phyloP scores from a whole-genome alignment of 2,113 vertebrate species.

The Leucopsar rothschildi region DNA sequence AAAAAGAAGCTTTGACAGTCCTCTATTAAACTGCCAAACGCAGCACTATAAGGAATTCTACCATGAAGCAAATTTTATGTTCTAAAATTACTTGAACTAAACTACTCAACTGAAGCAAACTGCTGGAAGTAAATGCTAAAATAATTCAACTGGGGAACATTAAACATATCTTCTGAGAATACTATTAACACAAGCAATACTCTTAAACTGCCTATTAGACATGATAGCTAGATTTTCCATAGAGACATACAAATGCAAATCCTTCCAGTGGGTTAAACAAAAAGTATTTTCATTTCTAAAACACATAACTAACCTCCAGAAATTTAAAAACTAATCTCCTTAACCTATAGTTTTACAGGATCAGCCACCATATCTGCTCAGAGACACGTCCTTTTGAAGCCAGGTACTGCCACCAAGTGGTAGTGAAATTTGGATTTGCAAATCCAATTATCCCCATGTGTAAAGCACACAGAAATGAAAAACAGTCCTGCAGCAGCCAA shows the following conservation, averaged over 20 bases:
- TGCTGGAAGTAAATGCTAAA: not conserved
- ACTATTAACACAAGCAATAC: not conserved
- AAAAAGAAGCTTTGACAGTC: not conserved
- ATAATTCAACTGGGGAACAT: constrained; percentile 6
- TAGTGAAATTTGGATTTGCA: constrained; percentile 24
- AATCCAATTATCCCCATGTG: not conserved
- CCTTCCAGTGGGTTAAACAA: not conserved
- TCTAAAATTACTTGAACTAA: not conserved
- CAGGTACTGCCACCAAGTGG: constrained; percentile 80
- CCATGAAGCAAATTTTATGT: not conserved
- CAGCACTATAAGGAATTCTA: not conserved
- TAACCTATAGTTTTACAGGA: not conserved
- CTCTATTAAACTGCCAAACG: not conserved
- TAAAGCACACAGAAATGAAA: not conserved
- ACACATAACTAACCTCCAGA: not conserved
- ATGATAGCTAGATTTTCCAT: not conserved
- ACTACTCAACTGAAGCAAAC: not conserved
- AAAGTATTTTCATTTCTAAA: not conserved
- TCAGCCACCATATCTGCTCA: not conserved
- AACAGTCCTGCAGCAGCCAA: not conserved
- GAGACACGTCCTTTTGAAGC: constrained; percentile 57
- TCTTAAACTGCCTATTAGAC: not conserved
- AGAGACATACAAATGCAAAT: not conserved
- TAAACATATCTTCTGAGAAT: constrained; percentile 29
- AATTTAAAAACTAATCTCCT: not conserved